Conservation (phyloP, 2,888 invertebrate genomes). For the Oxyteleia sp. region DNA sequence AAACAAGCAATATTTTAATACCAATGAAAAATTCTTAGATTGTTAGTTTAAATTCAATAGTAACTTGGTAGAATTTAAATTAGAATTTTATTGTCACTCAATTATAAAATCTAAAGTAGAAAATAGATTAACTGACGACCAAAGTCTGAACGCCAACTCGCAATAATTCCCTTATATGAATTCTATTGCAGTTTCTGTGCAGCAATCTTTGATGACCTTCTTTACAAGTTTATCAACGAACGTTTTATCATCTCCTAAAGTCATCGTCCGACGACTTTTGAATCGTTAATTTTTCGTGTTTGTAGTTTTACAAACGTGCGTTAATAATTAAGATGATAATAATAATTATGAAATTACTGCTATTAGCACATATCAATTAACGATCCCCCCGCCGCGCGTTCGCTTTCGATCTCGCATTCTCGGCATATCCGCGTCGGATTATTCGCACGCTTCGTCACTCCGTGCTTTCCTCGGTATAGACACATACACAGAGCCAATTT, state of each 20-base stretch:
- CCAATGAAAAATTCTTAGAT: too few species aligned
- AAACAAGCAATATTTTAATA: too few species aligned
- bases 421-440: slow-evolving; percentile 75
- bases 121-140: background rate
- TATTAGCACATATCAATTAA: slow-evolving; percentile 74
- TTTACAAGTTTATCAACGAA: slow-evolving; percentile 27
- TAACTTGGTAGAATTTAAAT: too few species aligned
- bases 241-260: slow-evolving; percentile 47
- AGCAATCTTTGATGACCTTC: slow-evolving; percentile 23
- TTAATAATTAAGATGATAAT: slow-evolving; percentile 68
- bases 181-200: background rate
- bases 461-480: slow-evolving; percentile 51
- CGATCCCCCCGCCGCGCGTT: slow-evolving; percentile 71
- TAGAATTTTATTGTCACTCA: too few species aligned
- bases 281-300: slow-evolving; percentile 34
- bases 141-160: too few species aligned
- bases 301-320: slow-evolving; percentile 49
- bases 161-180: background rate
- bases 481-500: slow-evolving; percentile 76
- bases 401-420: slow-evolving; percentile 73
- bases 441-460: slow-evolving; percentile 76
- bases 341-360: slow-evolving; percentile 73
- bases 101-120: background rate
- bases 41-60: too few species aligned
- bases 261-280: slow-evolving; percentile 26